These are phyloP conservation scores for Tenthredo mesomela DNA, from an alignment of 2,888 invertebrate species.

Conservation along the genomic window DNA sequence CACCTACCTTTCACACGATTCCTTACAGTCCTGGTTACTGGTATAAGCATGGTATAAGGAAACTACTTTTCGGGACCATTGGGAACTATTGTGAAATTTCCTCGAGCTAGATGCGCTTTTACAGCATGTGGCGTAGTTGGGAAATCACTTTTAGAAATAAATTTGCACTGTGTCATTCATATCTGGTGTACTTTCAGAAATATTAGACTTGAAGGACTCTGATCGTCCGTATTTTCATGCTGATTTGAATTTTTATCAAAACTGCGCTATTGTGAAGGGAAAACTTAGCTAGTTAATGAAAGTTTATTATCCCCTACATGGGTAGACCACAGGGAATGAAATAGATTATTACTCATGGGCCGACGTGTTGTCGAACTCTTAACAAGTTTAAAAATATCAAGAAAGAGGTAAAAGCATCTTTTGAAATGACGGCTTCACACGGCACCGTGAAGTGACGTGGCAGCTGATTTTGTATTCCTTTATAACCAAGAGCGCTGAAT, in stretches of 20 bases:
- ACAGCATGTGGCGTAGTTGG: not conserved
- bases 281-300: not conserved
- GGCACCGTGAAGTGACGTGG: not conserved
- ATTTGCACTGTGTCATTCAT: not conserved
- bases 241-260: not conserved
- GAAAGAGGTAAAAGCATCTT: conserved; percentile 3
- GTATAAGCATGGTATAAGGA: not conserved
- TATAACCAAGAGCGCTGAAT: conserved; percentile 30
- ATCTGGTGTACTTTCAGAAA: not conserved
- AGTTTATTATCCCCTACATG: not conserved
- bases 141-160: not conserved
- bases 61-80: not conserved
- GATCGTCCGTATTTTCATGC: not conserved
- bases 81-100: not conserved
- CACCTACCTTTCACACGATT: not conserved
- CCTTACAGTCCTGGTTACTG: not conserved
- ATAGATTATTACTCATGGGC: not conserved
- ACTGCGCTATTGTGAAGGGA: not conserved
- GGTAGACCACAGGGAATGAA: not conserved
- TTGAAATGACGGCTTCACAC: conserved; percentile 1
- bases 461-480: conserved; percentile 41
- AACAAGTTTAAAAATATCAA: not conserved
- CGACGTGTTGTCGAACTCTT: not conserved
- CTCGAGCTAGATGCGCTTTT: not conserved
- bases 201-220: not conserved